These are phyloP conservation scores for Puffinus mauretanicus DNA, from an alignment of 2,113 vertebrate species.

Conservation along the genomic window DNA sequence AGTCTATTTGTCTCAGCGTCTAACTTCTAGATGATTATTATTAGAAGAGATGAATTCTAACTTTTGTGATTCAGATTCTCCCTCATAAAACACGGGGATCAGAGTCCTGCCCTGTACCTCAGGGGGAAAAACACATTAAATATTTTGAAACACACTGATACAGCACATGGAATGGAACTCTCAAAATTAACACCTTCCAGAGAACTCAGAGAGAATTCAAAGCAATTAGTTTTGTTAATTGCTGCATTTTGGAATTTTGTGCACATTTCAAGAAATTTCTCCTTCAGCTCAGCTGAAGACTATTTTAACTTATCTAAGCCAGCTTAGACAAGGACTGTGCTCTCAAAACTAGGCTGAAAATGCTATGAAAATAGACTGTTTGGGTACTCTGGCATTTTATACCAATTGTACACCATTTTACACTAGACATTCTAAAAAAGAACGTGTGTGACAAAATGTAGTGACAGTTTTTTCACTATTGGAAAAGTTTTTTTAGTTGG, in stretches of 20 bases:
- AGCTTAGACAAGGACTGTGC: not conserved
- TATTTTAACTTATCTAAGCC: not conserved
- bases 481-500: not conserved
- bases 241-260: not conserved
- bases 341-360: not conserved
- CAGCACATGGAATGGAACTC: not conserved
- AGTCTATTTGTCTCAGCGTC: not conserved
- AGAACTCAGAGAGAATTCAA: not conserved
- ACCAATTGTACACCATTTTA: not conserved
- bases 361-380: not conserved
- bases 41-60: not conserved
- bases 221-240: constrained; percentile 44
- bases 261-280: not conserved
- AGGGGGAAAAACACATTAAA: not conserved
- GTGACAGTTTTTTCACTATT: not conserved
- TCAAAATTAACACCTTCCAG: constrained; percentile 12
- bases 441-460: not conserved
- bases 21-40: not conserved
- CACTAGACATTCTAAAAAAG: not conserved
- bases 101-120: not conserved
- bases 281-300: not conserved
- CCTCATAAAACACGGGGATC: not conserved
- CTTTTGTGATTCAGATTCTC: not conserved
- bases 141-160: not conserved
- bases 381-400: not conserved